Conservation (phyloP, 1,140 invertebrate species). For the Calosoma granatense region DNA sequence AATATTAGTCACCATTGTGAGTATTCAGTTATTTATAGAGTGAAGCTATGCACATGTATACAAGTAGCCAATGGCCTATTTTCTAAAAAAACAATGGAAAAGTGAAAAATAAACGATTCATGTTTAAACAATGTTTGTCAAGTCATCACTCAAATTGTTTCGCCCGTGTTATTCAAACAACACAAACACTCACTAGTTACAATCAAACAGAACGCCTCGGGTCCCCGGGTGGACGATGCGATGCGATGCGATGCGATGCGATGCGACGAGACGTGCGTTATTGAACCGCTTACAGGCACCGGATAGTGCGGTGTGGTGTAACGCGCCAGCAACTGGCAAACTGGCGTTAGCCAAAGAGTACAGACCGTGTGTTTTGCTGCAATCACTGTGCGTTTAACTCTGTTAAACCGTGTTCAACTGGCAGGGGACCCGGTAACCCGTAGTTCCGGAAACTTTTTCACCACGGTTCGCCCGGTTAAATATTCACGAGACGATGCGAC, state of each 20-base stretch:
- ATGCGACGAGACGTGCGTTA: neutral
- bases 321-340: neutral
- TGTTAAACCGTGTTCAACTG: neutral
- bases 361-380: neutral
- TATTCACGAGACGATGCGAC: neutral
- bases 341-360: neutral
- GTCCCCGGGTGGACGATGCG: neutral
- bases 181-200: no score
- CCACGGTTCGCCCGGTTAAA: neutral
- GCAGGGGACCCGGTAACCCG: neutral
- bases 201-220: neutral
- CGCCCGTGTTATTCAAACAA: neutral
- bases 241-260: neutral
- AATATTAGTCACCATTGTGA: no score
- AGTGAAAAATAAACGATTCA: no score
- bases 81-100: no score
- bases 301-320: neutral
- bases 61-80: no score
- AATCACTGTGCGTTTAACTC: slow-evolving; percentile 3
- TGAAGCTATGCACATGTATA: no score
- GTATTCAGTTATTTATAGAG: no score
- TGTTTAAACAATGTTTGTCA: no score
- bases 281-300: neutral
- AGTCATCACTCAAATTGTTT: slow-evolving; percentile 6
- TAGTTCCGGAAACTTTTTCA: neutral